A percentile compares a stretch with the other conserved stretches of the same genome.
These are phyloP conservation scores for Acleris laterana DNA, from an alignment of 2,888 invertebrate genomes.

Conservation along the genomic window DNA sequence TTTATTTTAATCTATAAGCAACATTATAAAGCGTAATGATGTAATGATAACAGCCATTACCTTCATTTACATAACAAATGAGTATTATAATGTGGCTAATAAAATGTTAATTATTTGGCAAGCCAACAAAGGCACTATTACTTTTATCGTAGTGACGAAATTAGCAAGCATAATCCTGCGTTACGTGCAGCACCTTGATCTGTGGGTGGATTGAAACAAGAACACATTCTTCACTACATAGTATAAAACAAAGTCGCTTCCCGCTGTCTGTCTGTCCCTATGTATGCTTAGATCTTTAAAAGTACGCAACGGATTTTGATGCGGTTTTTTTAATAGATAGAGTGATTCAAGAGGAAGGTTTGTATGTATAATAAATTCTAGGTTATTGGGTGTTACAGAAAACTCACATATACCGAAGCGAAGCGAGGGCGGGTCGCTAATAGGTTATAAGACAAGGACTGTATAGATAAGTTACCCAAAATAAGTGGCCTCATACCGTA, in stretches of 20 bases:
- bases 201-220: constrained; percentile 5
- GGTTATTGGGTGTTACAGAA: too few species aligned
- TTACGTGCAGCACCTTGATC: constrained; percentile 12
- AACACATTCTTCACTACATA: background rate
- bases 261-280: too few species aligned
- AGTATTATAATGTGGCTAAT: constrained; percentile 10
- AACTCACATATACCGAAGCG: too few species aligned
- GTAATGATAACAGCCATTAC: constrained; percentile 5
- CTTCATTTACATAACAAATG: constrained; percentile 24
- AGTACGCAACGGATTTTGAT: too few species aligned
- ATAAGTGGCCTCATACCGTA: too few species aligned
- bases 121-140: constrained; percentile 11
- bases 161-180: constrained; percentile 9
- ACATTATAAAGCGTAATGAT: background rate
- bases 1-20: background rate
- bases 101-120: constrained; percentile 26
- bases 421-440: too few species aligned
- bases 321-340: too few species aligned
- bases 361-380: too few species aligned
- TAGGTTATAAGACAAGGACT: background rate
- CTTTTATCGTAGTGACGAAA: constrained; percentile 25
- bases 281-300: too few species aligned
- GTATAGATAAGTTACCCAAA: background rate
- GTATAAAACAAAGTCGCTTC: too few species aligned
- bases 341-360: too few species aligned